Evolutionary conservation across 2,113 vertebrate genomes (phyloP).

Genomic region (Pterophyllum scalare): DNA sequence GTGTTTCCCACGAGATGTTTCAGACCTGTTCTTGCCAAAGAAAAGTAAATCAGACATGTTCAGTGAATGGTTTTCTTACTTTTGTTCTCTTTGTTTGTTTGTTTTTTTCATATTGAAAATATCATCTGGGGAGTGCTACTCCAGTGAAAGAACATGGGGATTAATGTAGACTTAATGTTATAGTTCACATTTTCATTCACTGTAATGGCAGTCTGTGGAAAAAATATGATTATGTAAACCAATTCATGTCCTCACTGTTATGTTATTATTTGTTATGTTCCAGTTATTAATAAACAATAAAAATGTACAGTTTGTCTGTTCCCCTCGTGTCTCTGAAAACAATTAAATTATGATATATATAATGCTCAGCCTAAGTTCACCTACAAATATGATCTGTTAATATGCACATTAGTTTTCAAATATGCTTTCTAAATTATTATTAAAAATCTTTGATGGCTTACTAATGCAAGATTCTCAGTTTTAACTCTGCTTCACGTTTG

Average conservation of each 20-base stretch:
- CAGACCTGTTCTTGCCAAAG: constrained; percentile 74
- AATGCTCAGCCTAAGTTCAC: neutral
- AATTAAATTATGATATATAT: neutral
- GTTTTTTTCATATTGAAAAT: constrained; percentile 63
- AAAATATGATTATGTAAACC: constrained; percentile 72
- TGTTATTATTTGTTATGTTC: constrained; percentile 77
- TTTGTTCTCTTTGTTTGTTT: constrained; percentile 23
- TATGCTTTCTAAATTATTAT: neutral
- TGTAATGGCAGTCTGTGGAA: constrained; percentile 74
- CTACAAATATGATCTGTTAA: neutral
- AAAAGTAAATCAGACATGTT: constrained; percentile 63
- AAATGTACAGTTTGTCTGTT: constrained; percentile 48
- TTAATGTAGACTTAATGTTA: constrained; percentile 49
- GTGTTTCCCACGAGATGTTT: constrained; percentile 52
- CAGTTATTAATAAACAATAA: constrained; percentile 81
- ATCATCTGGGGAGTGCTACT: constrained; percentile 62
- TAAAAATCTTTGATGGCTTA: neutral
- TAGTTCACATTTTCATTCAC: constrained; percentile 69
- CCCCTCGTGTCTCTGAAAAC: neutral
- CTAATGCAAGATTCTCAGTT: neutral
- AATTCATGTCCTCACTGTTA: constrained; percentile 75
- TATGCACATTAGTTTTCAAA: neutral
- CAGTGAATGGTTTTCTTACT: constrained; percentile 42
- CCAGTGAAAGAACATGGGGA: constrained; percentile 50
- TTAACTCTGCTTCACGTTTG: neutral